Evolutionary conservation across 2,797 vertebrate species (phyloP), one percentile per base, ranked within the genome.

Genomic region (Podarcis lilfordi): DNA sequence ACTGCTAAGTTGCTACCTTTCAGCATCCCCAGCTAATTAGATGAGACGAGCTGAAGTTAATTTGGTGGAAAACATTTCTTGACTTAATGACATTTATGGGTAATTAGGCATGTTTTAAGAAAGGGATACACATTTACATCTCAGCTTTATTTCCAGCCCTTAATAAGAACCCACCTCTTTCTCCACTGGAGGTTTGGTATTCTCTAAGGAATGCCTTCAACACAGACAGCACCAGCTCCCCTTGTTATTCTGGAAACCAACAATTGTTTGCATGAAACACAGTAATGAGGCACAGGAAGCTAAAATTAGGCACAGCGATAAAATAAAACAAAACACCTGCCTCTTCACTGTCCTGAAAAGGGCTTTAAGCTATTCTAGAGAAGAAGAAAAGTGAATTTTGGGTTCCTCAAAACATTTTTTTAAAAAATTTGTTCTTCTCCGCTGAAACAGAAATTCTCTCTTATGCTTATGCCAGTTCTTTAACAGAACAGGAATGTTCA

Each of bases 21-120:
- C 95, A 94, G 94, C 91, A 94, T 94, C 95, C 83, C 94, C 90
- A 93, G 97, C 97, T 99, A 98, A 99, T 98, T 98, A 98, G 98
- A 97, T 96, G 96, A 95, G 96, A 95, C 72, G 92, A 98, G 97
- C 97, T 96, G 93, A 97, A 97, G 98, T 97, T 99, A 97, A 98
- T 98, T 98, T 98, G 97, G 96, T 97, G 97, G 97, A 98, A 98
- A 98, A 98, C 93, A 95, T 97, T 97, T 97, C 97, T 97, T 91
- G 96, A 95, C 96, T 97, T 97, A 97, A 97, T 98, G 98, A 99
- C 98, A 98, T 99, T 98, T 98, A 98, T 97, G 96, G 96, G 97
- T 97, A 98, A 99, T 98, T 98, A 99, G 97, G 96, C 97, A 92
- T 3, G 88, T 82, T 88, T 94, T 91, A 90, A 68, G 94, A 90